phyloP scores from a whole-genome alignment of 2,888 invertebrate species.

The Macrophya annulata region DNA sequence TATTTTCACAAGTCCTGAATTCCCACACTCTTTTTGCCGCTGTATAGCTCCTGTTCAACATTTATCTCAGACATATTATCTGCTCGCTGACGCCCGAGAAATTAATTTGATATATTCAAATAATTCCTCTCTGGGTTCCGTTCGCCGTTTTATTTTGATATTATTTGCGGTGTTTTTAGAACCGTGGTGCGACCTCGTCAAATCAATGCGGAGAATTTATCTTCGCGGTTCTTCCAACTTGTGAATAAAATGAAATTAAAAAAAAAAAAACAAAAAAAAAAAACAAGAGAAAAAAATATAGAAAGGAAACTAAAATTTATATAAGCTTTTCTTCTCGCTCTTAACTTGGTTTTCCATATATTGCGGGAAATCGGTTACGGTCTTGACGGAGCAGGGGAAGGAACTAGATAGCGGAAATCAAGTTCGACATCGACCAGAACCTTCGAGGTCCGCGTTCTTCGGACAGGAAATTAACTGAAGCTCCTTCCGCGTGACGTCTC shows the following conservation, averaged over 20 bases:
- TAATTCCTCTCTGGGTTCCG: not conserved
- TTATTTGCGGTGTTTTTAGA: not conserved
- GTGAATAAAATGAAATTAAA: not conserved
- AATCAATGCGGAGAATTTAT: slow-evolving; percentile 31
- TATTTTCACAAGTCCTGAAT: slow-evolving; percentile 10
- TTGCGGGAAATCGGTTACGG: slow-evolving; percentile 16
- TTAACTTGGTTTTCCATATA: not conserved
- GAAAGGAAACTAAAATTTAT: not conserved
- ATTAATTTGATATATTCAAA: slow-evolving; percentile 46
- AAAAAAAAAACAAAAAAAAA: no score
- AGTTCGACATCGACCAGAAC: slow-evolving; percentile 36
- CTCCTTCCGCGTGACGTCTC: slow-evolving; percentile 63
- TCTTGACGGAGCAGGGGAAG: slow-evolving; percentile 12
- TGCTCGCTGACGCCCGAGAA: not conserved
- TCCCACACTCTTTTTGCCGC: not conserved
- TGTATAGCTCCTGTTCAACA: not conserved
- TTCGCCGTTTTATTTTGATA: slow-evolving; percentile 8
- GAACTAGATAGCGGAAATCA: slow-evolving; percentile 58
- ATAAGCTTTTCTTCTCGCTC: not conserved
- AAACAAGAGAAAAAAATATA: no score
- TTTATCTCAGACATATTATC: slow-evolving; percentile 24
- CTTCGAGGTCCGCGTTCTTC: slow-evolving; percentile 58
- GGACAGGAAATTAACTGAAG: slow-evolving; percentile 69
- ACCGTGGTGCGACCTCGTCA: not conserved
- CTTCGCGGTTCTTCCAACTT: not conserved